Evolutionary conservation across 2,113 vertebrate species (phyloP), one percentile per base, ranked within the genome.

Genomic region (Catharus minimus): DNA sequence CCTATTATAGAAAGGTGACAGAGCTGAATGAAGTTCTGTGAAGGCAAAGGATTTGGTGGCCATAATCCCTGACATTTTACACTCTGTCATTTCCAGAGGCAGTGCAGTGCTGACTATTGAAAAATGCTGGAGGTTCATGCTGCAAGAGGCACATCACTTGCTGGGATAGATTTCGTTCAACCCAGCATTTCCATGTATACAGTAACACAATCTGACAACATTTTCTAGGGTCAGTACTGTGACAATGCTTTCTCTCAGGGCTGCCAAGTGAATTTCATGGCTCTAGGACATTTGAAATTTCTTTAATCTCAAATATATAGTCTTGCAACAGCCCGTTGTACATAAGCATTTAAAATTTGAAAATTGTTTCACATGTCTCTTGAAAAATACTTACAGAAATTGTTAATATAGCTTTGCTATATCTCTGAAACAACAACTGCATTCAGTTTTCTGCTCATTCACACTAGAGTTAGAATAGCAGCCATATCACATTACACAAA

Each of bases 151-250:
- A 80, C 82, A 86, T 77, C 65, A 11, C 78, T 85, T 19, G 49
- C 32, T 44, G 53, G 86, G 93, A 96, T 95, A 74, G 62, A 95
- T 96, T 97, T 96, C 95, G 7, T 94, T 88, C 92, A 90, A 85
- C 57, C 68, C 81, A 76, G 22, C 43, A 89, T 83, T 90, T 88
- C 88, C 75, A 72, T 18, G 56, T 41, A 38, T 66, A 71, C 46
- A 83, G 96, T 83, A 96, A 96, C 57, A 32, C 0, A 11, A 96
- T 89, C 89, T 88, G 71, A 74, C 82, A 81, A 4, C 26, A 23
- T 47, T 83, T 95, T 92, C 67, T 30, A 72, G 79, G 60, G 46
- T 79, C 71, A 71, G 28, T 46, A 16, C 33, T n/a, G 64, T 69
- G 93, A 85, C 74, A 73, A 89, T 77, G 53, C 82, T 85, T 78